Conservation (phyloP, 2,797 vertebrate genomes). For the Artibeus jamaicensis region DNA sequence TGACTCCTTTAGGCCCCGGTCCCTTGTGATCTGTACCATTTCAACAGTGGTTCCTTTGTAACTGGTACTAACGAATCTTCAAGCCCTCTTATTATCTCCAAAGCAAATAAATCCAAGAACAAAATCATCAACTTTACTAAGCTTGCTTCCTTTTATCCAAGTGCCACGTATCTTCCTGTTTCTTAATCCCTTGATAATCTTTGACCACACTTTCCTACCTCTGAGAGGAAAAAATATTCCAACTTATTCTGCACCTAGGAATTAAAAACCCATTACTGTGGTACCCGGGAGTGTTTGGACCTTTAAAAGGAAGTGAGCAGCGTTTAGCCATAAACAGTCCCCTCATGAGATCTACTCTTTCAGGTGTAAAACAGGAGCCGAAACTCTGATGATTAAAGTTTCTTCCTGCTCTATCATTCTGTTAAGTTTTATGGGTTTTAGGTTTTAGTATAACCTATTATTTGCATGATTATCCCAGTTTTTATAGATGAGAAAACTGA, state of each 20-base stretch:
- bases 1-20: neutral
- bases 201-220: neutral
- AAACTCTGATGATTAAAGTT: neutral
- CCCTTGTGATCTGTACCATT: neutral
- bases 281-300: neutral
- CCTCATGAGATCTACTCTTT: neutral
- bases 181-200: neutral
- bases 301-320: constrained; percentile 11
- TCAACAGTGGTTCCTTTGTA: neutral
- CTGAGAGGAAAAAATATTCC: neutral
- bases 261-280: neutral
- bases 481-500: constrained; percentile 25
- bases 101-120: neutral
- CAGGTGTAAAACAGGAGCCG: neutral
- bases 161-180: neutral
- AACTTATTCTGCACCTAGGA: neutral
- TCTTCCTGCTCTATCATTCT: neutral
- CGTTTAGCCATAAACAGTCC: neutral
- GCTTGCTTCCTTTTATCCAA: neutral
- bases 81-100: neutral
- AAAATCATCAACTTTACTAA: neutral
- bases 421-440: constrained; percentile 8
- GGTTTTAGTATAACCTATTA: neutral
- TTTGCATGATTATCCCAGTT: neutral
- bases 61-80: neutral